phyloP scores from a whole-genome alignment of 2,113 vertebrate species.

The Psittacula cyanocephala region DNA sequence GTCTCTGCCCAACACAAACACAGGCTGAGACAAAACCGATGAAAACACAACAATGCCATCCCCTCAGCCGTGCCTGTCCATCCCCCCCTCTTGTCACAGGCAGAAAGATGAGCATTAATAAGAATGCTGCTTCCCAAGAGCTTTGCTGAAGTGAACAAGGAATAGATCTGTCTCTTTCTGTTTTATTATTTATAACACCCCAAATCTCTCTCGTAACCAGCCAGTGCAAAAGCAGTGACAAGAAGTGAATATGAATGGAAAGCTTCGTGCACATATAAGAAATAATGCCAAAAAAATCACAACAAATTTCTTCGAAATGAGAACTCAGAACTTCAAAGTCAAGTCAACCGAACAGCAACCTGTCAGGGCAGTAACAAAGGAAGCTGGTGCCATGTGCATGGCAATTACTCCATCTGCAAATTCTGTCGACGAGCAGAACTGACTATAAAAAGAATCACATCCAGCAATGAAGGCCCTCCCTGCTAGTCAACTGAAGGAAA shows the following conservation, averaged over 20 bases:
- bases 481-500: background rate
- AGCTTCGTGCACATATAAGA: background rate
- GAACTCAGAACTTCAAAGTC: slow-evolving; percentile 33
- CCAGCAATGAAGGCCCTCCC: background rate
- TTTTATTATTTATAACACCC: slow-evolving; percentile 62
- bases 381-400: background rate
- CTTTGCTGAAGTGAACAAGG: background rate
- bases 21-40: background rate
- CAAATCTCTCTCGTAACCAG: background rate
- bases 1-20: slow-evolving; percentile 8
- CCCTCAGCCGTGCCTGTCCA: background rate
- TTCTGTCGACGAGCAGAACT: background rate
- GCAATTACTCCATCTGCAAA: slow-evolving; percentile 5
- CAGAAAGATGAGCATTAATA: background rate
- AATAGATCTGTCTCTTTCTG: background rate
- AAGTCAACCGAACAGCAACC: background rate
- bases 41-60: background rate
- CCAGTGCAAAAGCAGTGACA: slow-evolving; percentile 9
- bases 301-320: slow-evolving; percentile 31
- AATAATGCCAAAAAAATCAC: background rate
- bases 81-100: background rate
- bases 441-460: background rate
- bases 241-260: slow-evolving; percentile 24
- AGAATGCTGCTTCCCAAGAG: slow-evolving; percentile 12
- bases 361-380: slow-evolving; percentile 41